A percentile compares a stretch with the other conserved stretches of the same genome.
These are phyloP conservation scores for Amphipyra tragopoginis DNA, from an alignment of 2,888 invertebrate genomes.

Conservation along the genomic window DNA sequence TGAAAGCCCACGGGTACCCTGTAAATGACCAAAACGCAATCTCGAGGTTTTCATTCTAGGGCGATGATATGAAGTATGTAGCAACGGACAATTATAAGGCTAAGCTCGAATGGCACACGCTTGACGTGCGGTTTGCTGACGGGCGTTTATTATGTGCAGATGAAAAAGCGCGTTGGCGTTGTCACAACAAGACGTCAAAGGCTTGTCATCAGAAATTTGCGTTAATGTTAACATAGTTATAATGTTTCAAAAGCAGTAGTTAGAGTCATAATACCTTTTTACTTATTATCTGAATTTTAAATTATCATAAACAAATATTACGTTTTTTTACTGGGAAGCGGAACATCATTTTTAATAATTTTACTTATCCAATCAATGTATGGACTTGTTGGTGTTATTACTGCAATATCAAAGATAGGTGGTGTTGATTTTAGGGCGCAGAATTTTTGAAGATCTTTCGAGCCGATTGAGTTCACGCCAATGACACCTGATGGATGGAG, in stretches of 20 bases:
- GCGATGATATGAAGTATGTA: too few species aligned
- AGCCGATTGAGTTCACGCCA: constrained; percentile 15
- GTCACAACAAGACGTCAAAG: not conserved
- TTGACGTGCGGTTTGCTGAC: not conserved
- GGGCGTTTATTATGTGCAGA: not conserved
- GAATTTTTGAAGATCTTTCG: fast-evolving
- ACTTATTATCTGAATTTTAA: too few species aligned
- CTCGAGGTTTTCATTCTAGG: too few species aligned
- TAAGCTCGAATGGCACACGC: not conserved
- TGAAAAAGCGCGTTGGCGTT: not conserved
- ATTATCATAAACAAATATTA: not conserved
- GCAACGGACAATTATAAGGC: too few species aligned
- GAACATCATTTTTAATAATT: not conserved
- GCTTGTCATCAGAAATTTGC: not conserved
- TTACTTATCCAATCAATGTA: constrained; percentile 10
- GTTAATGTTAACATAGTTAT: not conserved
- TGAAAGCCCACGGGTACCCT: too few species aligned
- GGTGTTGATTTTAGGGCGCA: not conserved
- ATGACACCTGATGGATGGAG: constrained; percentile 33
- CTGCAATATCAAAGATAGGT: constrained; percentile 7
- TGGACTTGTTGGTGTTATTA: constrained; percentile 7
- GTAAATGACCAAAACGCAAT: too few species aligned
- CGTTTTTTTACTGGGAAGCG: not conserved
- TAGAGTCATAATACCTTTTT: too few species aligned
- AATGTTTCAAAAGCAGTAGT: too few species aligned